Evolutionary conservation across 2,113 vertebrate species (phyloP).

Genomic region (Upupa epops): DNA sequence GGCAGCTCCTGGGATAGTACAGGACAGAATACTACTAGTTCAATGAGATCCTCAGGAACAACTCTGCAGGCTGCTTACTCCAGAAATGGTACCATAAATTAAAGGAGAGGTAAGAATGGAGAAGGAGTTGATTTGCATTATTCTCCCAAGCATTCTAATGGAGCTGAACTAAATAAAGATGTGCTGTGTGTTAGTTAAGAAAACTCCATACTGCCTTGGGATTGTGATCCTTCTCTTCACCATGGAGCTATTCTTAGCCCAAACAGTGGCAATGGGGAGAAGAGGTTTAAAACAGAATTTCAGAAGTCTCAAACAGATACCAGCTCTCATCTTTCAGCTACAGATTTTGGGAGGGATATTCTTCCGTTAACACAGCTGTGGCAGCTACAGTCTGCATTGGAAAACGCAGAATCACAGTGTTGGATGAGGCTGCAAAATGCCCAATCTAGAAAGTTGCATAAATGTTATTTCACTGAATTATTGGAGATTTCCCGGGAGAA

Average conservation of each 20-base stretch:
- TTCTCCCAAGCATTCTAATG: neutral
- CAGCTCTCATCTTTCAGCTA: neutral
- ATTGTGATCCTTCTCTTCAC: neutral
- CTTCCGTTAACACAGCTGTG: neutral
- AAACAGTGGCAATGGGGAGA: neutral
- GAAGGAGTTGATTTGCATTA: neutral
- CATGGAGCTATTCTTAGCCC: neutral
- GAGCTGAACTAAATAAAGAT: neutral
- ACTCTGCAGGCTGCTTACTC: neutral
- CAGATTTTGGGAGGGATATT: neutral
- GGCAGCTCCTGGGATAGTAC: neutral
- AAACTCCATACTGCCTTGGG: neutral
- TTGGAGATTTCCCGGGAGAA: conserved; percentile 1
- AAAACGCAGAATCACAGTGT: neutral
- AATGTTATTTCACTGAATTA: neutral
- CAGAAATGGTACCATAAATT: neutral
- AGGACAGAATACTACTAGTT: neutral
- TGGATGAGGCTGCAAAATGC: neutral
- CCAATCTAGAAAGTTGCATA: neutral
- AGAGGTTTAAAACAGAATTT: neutral
- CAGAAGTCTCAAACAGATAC: neutral
- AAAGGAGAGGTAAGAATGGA: neutral
- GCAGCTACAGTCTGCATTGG: neutral
- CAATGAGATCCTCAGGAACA: neutral
- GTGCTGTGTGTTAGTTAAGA: neutral